phyloP scores from a whole-genome alignment of 53 echinoderm and acorn worm genomes.

The Holothuria leucospilota region DNA sequence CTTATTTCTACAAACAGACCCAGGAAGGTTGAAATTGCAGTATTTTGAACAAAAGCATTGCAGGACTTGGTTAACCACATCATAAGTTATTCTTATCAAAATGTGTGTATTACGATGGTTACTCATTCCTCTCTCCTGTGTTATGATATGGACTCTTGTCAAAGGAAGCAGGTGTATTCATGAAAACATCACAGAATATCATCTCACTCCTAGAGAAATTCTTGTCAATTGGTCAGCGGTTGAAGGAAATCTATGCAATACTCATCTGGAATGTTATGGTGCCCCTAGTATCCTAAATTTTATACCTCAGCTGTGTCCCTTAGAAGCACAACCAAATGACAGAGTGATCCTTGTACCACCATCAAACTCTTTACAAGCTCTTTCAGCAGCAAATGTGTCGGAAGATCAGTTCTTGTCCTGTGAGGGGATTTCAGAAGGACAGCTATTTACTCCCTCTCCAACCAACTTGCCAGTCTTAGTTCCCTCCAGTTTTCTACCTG shows the following conservation, averaged over 20 bases:
- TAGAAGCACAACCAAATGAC: conserved; percentile 75
- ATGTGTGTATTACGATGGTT: too few relatives aligned
- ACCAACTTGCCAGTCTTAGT: conserved; percentile 44
- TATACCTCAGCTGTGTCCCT: conserved; percentile 74
- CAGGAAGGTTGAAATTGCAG: too few relatives aligned
- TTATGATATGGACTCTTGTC: too few relatives aligned
- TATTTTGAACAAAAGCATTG: too few relatives aligned
- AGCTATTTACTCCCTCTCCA: conserved; percentile 46
- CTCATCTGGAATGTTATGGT: conserved; percentile 70
- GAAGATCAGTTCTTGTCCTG: conserved; percentile 59
- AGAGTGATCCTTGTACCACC: conserved; percentile 67
- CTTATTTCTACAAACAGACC: too few relatives aligned
- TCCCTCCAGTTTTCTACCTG: conserved; percentile 48
- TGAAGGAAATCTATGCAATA: conserved; percentile 59
- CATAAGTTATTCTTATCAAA: too few relatives aligned
- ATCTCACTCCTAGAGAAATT: background rate
- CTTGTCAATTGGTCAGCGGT: conserved; percentile 4
- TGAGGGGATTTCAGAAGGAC: conserved; percentile 25
- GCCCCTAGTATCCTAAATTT: background rate
- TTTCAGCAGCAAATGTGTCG: conserved; percentile 63
- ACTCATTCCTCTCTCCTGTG: too few relatives aligned
- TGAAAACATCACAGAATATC: background rate
- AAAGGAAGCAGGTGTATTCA: background rate
- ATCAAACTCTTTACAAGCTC: conserved; percentile 27
- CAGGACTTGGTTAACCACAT: too few relatives aligned